These are phyloP conservation scores for Streptopelia turtur DNA, from an alignment of 2,797 vertebrate genomes.

Conservation along the genomic window DNA sequence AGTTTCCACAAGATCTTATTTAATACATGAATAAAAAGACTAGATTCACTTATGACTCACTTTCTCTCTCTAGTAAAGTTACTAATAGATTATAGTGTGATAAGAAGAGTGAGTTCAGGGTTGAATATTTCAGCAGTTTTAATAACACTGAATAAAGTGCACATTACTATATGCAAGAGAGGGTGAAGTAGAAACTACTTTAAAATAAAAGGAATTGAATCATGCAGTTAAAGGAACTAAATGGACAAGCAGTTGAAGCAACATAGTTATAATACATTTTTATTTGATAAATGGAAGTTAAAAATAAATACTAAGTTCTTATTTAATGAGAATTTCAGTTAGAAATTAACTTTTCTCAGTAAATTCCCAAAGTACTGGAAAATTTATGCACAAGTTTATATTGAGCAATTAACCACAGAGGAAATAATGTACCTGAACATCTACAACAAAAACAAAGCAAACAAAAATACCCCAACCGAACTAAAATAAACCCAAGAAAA, in stretches of 20 bases:
- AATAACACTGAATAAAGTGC: neutral
- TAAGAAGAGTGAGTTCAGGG: neutral
- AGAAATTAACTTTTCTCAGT: neutral
- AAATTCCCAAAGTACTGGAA: neutral
- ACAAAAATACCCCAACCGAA: rapidly evolving
- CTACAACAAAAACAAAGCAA: neutral
- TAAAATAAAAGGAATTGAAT: neutral
- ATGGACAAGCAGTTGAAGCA: neutral
- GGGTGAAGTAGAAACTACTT: neutral
- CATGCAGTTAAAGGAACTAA: neutral
- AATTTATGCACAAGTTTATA: neutral
- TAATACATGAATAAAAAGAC: neutral
- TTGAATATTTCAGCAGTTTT: neutral
- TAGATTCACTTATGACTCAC: neutral
- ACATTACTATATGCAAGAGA: neutral
- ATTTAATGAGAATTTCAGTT: neutral
- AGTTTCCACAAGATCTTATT: neutral
- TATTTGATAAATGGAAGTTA: neutral
- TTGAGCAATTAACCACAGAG: neutral
- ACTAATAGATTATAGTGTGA: neutral
- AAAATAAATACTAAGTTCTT: neutral
- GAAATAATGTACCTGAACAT: neutral
- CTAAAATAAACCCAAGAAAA: neutral
- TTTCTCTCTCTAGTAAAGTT: neutral
- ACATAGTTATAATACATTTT: neutral